Percentiles rank a stretch among this genome's conserved stretches.
Evolutionary conservation across 2,888 invertebrate species (phyloP).

Genomic region (Lamellibrachia satsuma): DNA sequence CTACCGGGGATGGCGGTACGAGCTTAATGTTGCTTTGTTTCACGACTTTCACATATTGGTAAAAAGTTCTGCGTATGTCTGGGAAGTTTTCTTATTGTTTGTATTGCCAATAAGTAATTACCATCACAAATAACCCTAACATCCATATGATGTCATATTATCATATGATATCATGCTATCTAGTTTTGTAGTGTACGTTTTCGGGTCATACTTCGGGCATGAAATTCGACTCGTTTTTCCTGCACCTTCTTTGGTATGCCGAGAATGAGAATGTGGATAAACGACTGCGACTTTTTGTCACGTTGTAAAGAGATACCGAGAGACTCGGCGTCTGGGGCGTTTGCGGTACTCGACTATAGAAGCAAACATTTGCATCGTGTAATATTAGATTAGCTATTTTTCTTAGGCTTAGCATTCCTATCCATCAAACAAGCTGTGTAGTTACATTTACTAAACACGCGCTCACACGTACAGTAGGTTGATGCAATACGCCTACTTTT

Average conservation of each 20-base stretch:
- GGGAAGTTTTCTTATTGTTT: not conserved
- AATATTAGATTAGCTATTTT: no score
- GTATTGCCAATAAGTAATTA: not conserved
- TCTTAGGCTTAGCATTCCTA: no score
- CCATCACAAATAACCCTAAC: not conserved
- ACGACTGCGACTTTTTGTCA: not conserved
- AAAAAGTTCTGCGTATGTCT: not conserved
- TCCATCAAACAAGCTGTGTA: no score
- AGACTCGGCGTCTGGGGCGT: not conserved
- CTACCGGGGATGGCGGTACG: no score
- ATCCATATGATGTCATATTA: no score
- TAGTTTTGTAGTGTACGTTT: not conserved
- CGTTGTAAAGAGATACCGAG: not conserved
- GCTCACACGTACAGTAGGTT: no score
- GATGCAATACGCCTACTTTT: no score
- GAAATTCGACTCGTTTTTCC: not conserved
- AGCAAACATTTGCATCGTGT: no score
- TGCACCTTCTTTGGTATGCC: not conserved
- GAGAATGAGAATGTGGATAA: not conserved
- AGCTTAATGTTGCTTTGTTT: no score
- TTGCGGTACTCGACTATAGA: not conserved
- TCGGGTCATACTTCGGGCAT: not conserved
- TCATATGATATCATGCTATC: not conserved
- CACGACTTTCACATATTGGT: not conserved
- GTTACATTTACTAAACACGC: no score